Percentiles rank a stretch among this genome's conserved stretches.
Evolutionary conservation across 2,113 vertebrate genomes (phyloP).

Genomic region (Laticauda laticaudata): DNA sequence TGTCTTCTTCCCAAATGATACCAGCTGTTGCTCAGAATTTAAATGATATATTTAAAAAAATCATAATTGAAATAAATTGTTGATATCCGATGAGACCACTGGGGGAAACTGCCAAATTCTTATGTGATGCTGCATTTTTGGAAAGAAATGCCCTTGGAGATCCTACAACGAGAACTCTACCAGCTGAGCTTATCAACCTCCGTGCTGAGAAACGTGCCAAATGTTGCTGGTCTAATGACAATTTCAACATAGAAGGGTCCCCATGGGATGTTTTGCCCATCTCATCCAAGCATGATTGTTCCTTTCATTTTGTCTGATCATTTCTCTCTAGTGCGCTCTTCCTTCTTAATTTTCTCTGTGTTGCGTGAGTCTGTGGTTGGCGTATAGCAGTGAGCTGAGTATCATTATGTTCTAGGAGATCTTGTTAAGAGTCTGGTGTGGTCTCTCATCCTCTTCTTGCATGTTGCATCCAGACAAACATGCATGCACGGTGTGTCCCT

Average conservation of each 20-base stretch:
- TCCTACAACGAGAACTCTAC: neutral
- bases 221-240: neutral
- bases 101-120: neutral
- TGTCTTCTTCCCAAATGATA: neutral
- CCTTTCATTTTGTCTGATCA: neutral
- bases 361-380: neutral
- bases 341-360: neutral
- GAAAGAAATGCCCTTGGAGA: neutral
- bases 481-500: neutral
- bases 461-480: neutral
- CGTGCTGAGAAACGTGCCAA: neutral
- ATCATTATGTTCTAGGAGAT: conserved; percentile 4
- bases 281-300: neutral
- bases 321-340: neutral
- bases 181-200: neutral
- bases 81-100: neutral
- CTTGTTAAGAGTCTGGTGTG: conserved; percentile 3
- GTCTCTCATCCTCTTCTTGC: neutral
- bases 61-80: neutral
- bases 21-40: neutral
- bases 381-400: neutral
- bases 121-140: neutral
- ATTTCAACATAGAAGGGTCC: neutral
- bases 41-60: neutral
- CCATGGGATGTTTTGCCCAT: neutral